Conservation (phyloP, 2,113 vertebrate genomes). For the Glaucomys volans region DNA sequence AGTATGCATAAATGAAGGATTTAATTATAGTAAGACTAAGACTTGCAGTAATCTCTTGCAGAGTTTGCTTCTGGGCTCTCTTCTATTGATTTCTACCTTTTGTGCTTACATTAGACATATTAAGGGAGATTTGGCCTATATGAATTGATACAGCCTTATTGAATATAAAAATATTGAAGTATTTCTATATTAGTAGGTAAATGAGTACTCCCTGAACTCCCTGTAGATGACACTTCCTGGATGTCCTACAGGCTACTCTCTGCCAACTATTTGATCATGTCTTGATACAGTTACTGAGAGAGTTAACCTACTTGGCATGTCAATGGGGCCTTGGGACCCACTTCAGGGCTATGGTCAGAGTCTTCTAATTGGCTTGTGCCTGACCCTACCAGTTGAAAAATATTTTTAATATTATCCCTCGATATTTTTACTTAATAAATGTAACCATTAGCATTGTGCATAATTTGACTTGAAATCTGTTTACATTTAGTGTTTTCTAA, state of each 20-base stretch:
- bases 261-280: neutral
- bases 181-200: neutral
- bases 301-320: neutral
- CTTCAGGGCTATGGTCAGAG: neutral
- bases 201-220: neutral
- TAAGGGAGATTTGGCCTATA: neutral
- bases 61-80: constrained; percentile 55
- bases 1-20: constrained; percentile 23
- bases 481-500: constrained; percentile 31
- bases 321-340: neutral
- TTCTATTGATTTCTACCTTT: constrained; percentile 66
- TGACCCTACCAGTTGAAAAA: neutral
- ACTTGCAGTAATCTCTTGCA: constrained; percentile 47
- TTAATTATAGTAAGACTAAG: constrained; percentile 70
- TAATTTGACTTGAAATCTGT: constrained; percentile 30
- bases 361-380: neutral
- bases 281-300: neutral
- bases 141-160: neutral
- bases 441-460: neutral
- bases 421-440: constrained; percentile 1
- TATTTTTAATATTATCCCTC: neutral
- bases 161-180: constrained; percentile 46
- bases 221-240: neutral
- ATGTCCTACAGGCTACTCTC: neutral
- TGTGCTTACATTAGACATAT: constrained; percentile 29